Evolutionary conservation across 2,797 vertebrate genomes (phyloP).

Genomic region (Choloepus didactylus): DNA sequence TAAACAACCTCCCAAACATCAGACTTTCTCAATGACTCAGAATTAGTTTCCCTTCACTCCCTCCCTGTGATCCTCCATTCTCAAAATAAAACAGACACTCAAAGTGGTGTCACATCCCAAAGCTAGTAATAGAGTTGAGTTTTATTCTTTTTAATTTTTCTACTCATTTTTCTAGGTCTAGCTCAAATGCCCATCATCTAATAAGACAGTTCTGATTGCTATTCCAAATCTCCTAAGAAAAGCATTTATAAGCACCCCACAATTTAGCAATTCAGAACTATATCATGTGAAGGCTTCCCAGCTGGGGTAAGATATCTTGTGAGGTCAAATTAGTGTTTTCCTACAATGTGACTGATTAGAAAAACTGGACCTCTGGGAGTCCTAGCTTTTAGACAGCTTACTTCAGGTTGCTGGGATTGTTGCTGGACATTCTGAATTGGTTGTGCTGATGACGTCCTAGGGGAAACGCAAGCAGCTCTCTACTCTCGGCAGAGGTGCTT

Average conservation of each 20-base stretch:
- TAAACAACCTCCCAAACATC: neutral
- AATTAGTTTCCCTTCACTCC: neutral
- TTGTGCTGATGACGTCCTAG: neutral
- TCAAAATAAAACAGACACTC: slow-evolving; percentile 13
- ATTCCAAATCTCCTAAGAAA: neutral
- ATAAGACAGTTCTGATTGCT: neutral
- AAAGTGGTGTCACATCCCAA: neutral
- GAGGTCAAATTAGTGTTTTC: neutral
- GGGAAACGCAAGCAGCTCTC: neutral
- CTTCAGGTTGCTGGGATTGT: neutral
- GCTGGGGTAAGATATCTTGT: neutral
- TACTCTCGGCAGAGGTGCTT: neutral
- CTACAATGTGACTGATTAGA: neutral
- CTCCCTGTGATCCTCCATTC: neutral
- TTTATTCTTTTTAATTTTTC: neutral
- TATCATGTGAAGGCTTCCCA: neutral
- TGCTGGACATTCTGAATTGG: neutral
- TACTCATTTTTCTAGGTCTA: neutral
- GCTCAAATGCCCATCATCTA: neutral
- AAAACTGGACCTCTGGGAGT: neutral
- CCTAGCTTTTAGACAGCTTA: neutral
- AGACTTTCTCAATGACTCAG: neutral
- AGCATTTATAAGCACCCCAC: neutral
- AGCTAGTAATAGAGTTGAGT: neutral
- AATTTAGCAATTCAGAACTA: neutral